Evolutionary conservation across 2,888 invertebrate genomes (phyloP).

Genomic region (Melinaea marsaeus): DNA sequence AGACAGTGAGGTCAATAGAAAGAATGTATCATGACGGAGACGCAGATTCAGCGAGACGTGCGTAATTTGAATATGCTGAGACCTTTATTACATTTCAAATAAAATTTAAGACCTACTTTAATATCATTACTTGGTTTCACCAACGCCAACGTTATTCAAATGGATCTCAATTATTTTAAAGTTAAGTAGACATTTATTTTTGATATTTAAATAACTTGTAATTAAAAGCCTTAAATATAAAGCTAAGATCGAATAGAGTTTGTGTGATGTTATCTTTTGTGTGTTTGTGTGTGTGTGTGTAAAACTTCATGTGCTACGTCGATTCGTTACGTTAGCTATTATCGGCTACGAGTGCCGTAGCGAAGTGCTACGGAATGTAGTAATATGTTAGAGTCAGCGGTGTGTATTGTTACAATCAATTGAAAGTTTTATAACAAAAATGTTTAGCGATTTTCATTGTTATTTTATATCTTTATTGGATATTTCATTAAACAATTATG

Average conservation of each 20-base stretch:
- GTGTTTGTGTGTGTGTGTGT: slow-evolving; percentile 9
- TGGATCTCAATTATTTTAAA: too few relatives aligned
- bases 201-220: neutral
- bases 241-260: slow-evolving; percentile 14
- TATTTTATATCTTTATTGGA: neutral
- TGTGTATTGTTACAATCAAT: slow-evolving; percentile 19
- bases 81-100: slow-evolving; percentile 20
- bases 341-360: slow-evolving; percentile 23
- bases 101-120: neutral
- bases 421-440: slow-evolving; percentile 14
- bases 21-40: slow-evolving; percentile 29
- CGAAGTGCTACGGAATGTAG: slow-evolving; percentile 19
- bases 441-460: neutral
- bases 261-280: slow-evolving; percentile 18
- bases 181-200: too few relatives aligned
- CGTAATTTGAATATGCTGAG: slow-evolving; percentile 29
- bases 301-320: slow-evolving; percentile 26
- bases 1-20: slow-evolving; percentile 33
- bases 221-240: slow-evolving; percentile 9
- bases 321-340: slow-evolving; percentile 27
- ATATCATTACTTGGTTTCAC: too few relatives aligned
- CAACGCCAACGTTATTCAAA: too few relatives aligned
- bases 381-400: slow-evolving; percentile 8
- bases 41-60: slow-evolving; percentile 27
- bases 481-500: neutral